phyloP scores from a whole-genome alignment of 2,797 vertebrate genomes.

The Siniperca obscura region DNA sequence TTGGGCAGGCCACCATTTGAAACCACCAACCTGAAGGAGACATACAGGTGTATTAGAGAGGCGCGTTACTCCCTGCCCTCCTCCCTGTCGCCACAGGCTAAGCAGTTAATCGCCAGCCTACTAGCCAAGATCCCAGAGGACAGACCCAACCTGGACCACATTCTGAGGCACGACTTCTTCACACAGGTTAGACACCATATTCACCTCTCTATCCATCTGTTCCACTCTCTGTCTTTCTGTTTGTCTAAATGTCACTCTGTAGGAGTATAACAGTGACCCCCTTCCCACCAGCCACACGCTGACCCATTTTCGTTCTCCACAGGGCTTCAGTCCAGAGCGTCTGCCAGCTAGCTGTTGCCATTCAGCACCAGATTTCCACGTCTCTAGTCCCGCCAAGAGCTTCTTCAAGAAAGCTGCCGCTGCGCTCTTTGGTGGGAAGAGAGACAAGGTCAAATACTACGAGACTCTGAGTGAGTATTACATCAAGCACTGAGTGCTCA shows the following conservation, averaged over 20 bases:
- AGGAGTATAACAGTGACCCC: conserved; percentile 45
- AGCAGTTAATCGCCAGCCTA: conserved; percentile 93
- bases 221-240: background rate
- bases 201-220: background rate
- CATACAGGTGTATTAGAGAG: conserved; percentile 95
- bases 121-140: conserved; percentile 94
- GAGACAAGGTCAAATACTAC: conserved; percentile 97
- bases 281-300: conserved; percentile 36
- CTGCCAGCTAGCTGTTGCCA: conserved; percentile 95
- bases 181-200: conserved; percentile 86
- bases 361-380: conserved; percentile 94
- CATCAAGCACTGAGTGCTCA: background rate
- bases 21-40: conserved; percentile 98
- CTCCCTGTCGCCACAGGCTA: conserved; percentile 91
- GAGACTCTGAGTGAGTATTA: conserved; percentile 92
- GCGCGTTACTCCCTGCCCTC: conserved; percentile 95
- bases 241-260: conserved; percentile 49
- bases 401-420: conserved; percentile 99
- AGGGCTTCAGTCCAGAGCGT: conserved; percentile 97
- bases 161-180: conserved; percentile 96
- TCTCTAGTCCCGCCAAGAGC: conserved; percentile 97
- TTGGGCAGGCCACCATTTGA: conserved; percentile 97
- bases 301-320: conserved; percentile 70
- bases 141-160: conserved; percentile 92
- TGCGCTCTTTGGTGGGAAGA: conserved; percentile 96